Percentiles rank a stretch among this genome's conserved stretches.
These are phyloP conservation scores for Oplegnathus fasciatus DNA, from an alignment of 2,113 vertebrate genomes.

Conservation along the genomic window DNA sequence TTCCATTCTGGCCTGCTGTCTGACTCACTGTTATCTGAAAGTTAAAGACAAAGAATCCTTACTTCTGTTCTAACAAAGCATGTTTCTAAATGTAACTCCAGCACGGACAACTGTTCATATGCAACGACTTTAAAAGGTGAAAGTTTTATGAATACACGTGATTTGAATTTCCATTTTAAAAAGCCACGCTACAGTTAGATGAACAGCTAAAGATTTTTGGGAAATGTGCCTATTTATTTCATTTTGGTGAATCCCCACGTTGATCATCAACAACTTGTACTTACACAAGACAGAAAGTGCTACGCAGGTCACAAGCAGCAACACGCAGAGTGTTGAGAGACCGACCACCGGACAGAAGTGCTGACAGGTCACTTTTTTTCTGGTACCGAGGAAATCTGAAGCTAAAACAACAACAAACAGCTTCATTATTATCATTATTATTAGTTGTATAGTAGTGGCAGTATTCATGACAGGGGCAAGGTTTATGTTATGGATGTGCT, in stretches of 20 bases:
- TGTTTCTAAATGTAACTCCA: no score
- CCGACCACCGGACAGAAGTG: not conserved
- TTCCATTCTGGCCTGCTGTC: constrained; percentile 4
- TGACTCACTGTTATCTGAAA: constrained; percentile 35
- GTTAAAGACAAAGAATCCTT: not conserved
- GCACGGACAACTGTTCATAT: no score
- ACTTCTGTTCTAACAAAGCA: not conserved
- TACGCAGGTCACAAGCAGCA: constrained; percentile 37
- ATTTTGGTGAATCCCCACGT: not conserved
- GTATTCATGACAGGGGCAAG: not conserved
- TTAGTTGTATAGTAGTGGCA: not conserved
- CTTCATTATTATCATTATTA: not conserved
- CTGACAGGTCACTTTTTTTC: not conserved
- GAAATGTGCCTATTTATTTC: no score
- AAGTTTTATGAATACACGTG: no score
- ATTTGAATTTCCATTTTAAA: no score
- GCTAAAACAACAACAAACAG: constrained; percentile 8
- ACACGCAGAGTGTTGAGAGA: constrained; percentile 29
- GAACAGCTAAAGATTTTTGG: no score
- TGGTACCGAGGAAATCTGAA: not conserved
- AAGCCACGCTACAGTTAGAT: no score
- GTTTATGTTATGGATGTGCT: not conserved
- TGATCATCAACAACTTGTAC: not conserved
- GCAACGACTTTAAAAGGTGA: no score
- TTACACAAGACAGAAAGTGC: constrained; percentile 54